These are phyloP conservation scores for Eremobia ochroleuca DNA, from an alignment of 2,888 invertebrate genomes.

Conservation along the genomic window DNA sequence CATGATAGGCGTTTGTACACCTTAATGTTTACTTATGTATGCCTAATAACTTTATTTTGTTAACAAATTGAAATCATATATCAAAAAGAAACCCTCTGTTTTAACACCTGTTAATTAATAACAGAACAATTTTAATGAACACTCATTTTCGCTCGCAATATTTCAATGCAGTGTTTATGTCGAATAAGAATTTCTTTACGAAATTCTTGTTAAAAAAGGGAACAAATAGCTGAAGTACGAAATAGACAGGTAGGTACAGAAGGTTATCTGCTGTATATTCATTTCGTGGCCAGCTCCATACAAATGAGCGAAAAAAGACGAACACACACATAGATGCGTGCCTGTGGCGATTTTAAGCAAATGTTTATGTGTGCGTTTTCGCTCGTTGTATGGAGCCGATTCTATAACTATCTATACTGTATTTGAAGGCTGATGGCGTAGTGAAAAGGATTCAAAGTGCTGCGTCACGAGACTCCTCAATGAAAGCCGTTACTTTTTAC, in stretches of 20 bases:
- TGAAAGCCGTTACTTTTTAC: constrained; percentile 44
- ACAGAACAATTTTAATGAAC: constrained; percentile 14
- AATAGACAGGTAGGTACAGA: background rate
- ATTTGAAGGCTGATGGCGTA: background rate
- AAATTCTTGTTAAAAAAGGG: background rate
- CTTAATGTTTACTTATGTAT: background rate
- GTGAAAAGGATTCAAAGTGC: constrained; percentile 48
- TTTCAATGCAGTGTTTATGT: constrained; percentile 24
- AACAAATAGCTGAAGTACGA: background rate
- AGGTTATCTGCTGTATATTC: background rate
- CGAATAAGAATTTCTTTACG: background rate
- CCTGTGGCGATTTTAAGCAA: background rate
- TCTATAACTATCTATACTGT: background rate
- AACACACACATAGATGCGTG: too few relatives aligned
- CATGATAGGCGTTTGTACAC: background rate
- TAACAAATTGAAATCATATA: constrained; percentile 38
- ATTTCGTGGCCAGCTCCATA: background rate
- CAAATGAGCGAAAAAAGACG: background rate
- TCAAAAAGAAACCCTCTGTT: constrained; percentile 11
- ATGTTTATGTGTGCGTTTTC: background rate
- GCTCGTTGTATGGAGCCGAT: background rate
- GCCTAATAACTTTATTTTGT: background rate
- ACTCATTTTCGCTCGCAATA: constrained; percentile 22
- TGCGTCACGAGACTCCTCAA: constrained; percentile 52
- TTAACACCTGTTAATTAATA: constrained; percentile 30